phyloP scores from a whole-genome alignment of 2,888 invertebrate genomes.

The Drosophila stalkeri region DNA sequence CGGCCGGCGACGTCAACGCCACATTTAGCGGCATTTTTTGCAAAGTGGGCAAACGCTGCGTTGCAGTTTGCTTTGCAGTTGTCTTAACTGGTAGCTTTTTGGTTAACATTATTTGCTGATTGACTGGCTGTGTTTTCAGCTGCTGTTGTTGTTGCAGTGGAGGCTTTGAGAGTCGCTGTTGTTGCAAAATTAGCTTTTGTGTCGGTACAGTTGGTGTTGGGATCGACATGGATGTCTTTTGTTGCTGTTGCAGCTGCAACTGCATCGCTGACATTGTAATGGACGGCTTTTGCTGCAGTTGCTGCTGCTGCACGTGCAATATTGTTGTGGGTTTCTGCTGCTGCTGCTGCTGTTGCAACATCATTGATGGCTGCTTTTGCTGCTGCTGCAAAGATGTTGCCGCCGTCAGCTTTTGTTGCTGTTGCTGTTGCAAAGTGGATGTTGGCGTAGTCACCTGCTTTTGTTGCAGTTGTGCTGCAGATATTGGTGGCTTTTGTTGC shows the following conservation, averaged over 20 bases:
- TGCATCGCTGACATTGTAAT: constrained; percentile 6
- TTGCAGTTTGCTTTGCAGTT: constrained; percentile 16
- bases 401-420: neutral
- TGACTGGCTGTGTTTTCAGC: constrained; percentile 5
- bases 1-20: constrained; percentile 5
- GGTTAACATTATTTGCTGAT: constrained; percentile 10
- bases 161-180: constrained; percentile 13
- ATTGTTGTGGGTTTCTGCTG: constrained; percentile 1
- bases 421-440: neutral
- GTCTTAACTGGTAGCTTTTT: constrained; percentile 29
- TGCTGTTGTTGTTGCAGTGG: constrained; percentile 19
- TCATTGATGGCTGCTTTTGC: neutral
- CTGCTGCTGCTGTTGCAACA: constrained; percentile 12
- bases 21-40: constrained; percentile 27
- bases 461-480: neutral
- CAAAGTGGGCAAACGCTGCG: constrained; percentile 47
- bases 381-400: neutral
- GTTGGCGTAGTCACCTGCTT: constrained; percentile 4
- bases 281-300: constrained; percentile 15
- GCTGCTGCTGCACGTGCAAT: constrained; percentile 11
- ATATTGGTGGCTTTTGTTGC: neutral
- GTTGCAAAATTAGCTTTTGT: constrained; percentile 31
- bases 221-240: constrained; percentile 1
- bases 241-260: constrained; percentile 12
- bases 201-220: neutral